These are phyloP conservation scores for Microctenopoma stevenorrisi DNA, from an alignment of 2,797 vertebrate species.

Conservation along the genomic window DNA sequence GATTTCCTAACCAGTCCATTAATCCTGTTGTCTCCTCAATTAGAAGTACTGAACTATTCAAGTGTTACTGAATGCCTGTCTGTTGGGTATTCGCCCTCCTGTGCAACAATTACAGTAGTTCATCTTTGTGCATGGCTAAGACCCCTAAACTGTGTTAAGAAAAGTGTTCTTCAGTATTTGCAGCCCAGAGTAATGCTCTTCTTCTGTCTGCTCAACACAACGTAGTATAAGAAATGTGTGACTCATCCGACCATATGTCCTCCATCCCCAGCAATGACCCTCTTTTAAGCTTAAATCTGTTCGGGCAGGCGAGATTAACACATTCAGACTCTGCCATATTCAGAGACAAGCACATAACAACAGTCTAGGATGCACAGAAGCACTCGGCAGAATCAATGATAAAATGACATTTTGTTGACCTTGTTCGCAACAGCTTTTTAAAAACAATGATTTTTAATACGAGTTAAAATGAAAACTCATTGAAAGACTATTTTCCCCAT, in stretches of 20 bases:
- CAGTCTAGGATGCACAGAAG: conserved; percentile 10
- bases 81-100: neutral
- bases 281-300: conserved; percentile 54
- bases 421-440: neutral
- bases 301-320: conserved; percentile 66
- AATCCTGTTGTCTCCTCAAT: neutral
- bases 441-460: conserved; percentile 7
- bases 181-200: conserved; percentile 24
- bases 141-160: neutral
- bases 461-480: conserved; percentile 5
- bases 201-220: conserved; percentile 30
- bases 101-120: neutral
- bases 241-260: conserved; percentile 63
- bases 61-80: neutral
- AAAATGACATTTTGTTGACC: conserved; percentile 35
- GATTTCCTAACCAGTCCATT: neutral
- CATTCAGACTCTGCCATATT: conserved; percentile 41
- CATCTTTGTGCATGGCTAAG: neutral
- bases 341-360: conserved; percentile 29
- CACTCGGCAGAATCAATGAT: conserved; percentile 52
- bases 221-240: conserved; percentile 34
- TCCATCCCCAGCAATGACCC: conserved; percentile 54
- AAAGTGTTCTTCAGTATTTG: conserved; percentile 9
- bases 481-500: neutral
- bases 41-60: neutral